These are phyloP conservation scores for Yponomeuta cagnagella DNA, from an alignment of 2,888 invertebrate genomes.

Conservation along the genomic window DNA sequence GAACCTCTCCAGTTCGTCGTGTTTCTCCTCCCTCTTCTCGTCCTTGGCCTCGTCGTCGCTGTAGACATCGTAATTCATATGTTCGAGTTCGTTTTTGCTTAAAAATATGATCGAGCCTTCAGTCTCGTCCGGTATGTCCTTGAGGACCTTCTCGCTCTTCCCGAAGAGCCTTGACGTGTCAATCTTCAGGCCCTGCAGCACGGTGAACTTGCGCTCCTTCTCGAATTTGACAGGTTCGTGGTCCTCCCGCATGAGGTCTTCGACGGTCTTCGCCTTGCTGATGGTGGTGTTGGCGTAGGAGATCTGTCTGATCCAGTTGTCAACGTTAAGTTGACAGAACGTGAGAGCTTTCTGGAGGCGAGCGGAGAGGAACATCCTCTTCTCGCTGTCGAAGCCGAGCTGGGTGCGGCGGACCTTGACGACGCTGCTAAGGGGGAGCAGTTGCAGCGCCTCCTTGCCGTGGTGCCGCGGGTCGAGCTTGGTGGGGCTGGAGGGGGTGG, in stretches of 20 bases:
- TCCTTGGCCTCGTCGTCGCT: slow-evolving; percentile 70
- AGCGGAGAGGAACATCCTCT: slow-evolving; percentile 78
- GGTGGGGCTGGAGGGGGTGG: slow-evolving; percentile 61
- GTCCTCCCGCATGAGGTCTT: slow-evolving; percentile 74
- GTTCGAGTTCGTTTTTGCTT: slow-evolving; percentile 79
- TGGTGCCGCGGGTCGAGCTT: slow-evolving; percentile 74
- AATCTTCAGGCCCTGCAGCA: slow-evolving; percentile 64
- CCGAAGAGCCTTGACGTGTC: slow-evolving; percentile 68
- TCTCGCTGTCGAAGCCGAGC: slow-evolving; percentile 78
- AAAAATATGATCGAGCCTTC: slow-evolving; percentile 81
- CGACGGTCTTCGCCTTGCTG: slow-evolving; percentile 65
- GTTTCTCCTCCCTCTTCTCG: slow-evolving; percentile 57
- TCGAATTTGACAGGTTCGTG: slow-evolving; percentile 69
- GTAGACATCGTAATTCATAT: slow-evolving; percentile 75
- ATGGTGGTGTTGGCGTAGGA: slow-evolving; percentile 63
- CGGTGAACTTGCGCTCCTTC: slow-evolving; percentile 68
- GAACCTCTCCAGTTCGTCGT: slow-evolving; percentile 52
- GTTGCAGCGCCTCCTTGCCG: slow-evolving; percentile 65
- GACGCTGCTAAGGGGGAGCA: slow-evolving; percentile 59
- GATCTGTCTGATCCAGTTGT: slow-evolving; percentile 79
- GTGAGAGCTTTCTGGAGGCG: slow-evolving; percentile 79
- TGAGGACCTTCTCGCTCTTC: slow-evolving; percentile 69
- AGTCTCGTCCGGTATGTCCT: slow-evolving; percentile 75
- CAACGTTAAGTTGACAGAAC: slow-evolving; percentile 79
- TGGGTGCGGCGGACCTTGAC: slow-evolving; percentile 71